Conservation (phyloP, 2,113 vertebrate genomes). For the Ginglymostoma cirratum region DNA sequence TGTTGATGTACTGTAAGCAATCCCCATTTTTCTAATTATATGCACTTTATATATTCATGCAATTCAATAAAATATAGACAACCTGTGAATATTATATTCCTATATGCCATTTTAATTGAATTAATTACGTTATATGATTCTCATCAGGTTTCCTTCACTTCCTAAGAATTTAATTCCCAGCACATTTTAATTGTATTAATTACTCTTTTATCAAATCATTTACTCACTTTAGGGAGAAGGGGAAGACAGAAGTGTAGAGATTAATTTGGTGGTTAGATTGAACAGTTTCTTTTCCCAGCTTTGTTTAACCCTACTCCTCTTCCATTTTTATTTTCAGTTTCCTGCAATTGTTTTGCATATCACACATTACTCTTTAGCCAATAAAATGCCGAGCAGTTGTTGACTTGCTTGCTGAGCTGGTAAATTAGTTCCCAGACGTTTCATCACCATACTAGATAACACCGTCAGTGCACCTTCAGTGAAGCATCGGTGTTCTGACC, state of each 20-base stretch:
- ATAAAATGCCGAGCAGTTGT: background rate
- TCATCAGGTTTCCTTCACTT: background rate
- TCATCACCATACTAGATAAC: too few relatives aligned
- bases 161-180: background rate
- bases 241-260: background rate
- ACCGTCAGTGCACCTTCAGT: too few relatives aligned
- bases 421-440: too few relatives aligned
- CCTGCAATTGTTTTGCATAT: background rate
- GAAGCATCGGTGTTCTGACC: too few relatives aligned
- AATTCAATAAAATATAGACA: slow-evolving; percentile 12
- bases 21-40: background rate
- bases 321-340: background rate
- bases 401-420: too few relatives aligned
- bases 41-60: background rate
- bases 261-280: background rate
- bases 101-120: slow-evolving; percentile 6
- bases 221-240: background rate
- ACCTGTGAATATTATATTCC: background rate
- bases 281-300: background rate
- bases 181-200: background rate
- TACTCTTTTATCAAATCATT: background rate
- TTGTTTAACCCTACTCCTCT: background rate
- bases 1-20: background rate
- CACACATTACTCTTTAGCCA: background rate
- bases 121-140: background rate